Evolutionary conservation across 2,888 invertebrate genomes (phyloP), one percentile per base, ranked within the genome.

Genomic region (Euzetes globulus): DNA sequence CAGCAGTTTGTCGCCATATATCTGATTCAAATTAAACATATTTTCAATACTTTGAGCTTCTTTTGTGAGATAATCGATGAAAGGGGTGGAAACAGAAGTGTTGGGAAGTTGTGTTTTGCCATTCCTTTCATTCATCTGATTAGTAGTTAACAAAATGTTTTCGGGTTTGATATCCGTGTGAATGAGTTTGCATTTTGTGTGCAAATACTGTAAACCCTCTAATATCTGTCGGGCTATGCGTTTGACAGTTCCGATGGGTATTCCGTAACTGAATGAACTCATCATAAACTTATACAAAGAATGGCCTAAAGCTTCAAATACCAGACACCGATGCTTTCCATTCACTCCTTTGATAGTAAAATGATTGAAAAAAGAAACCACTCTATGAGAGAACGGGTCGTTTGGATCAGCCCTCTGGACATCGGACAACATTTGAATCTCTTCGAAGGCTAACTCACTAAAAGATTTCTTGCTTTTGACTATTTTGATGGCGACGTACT

Each of bases 381-480:
- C 95, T 85, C 95, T 94, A 83, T 95, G 92, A 80, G 96, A 88
- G 83, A 92, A 93, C 27, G 92, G 91, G 86, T 98, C 95, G 77
- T 84, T 83, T 70, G 92, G 91, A 85, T 98, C 97, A 80, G 91
- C 91, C 81, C 97, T 94, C 77, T 97, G 89, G 77, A 71, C 97
- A 81, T 93, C 90, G 87, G 91, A 92, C 79, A 98, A 86, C 82
- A 99, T 90, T 86, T 96, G 96, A 81, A 98, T 97, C 87, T 99
- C 99, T 85, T 99, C 99, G 83, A 96, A 86, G 79, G 99, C 98
- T 74, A 99, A 98, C 86, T 99, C 99, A 78, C 98, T 97, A 83
- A 99, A 99, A 85, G 99, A 97, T 80, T 92, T 91, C 75, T 97
- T 98, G 80, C 97, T 97, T 85, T 99, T 99, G 74, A 99, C 98